Evolutionary conservation across 2,888 invertebrate species (phyloP), one percentile per base, ranked within the genome.

Genomic region (Caenorhabditis sp.): DNA sequence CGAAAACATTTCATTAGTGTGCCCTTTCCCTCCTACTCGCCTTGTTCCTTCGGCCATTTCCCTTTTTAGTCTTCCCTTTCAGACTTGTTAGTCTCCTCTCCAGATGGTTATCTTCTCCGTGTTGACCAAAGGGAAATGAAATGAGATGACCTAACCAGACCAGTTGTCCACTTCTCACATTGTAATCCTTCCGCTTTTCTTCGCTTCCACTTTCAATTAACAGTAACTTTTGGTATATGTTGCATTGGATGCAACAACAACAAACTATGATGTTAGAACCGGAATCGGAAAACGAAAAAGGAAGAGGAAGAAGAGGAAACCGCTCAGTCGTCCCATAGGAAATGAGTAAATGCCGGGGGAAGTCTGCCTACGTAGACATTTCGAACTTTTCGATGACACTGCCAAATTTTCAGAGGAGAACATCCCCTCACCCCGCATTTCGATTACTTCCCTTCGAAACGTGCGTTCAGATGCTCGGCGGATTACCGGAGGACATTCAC

Each of bases 71-170:
- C n/a, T 47, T 72, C 71, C n/a, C 71, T 72, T 64, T 72, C 71
- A 47, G 55, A 53, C 72, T 56, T 13, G 71, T 71, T 71, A 40
- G 55, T 26, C 28, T 8, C 5, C 24, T 28, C 18, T 32, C 47
- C 56, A 68, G 60, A 61, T 62, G 51, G 44, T 62, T 51, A 50
- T 70, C n/a, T 13, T 3, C 40, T 9, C 22, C 80, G 60, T 74
- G 35, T 71, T 40, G 67, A 77, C 58, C 24, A 13, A 71, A 40
- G 44, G 70, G 61, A 67, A 56, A 44, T 44, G 24, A 74, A 80
- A 47, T 32, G 35, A 35, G 55, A 77, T 71, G 84, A 78, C 80
- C 47, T 84, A 56, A 86, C 86, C 50, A 83, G 84, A 86, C 86
- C 50, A 83, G 84, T 69, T 83, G 81, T 62, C 32, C 50, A 83